These are phyloP conservation scores for Drosophila teissieri DNA, from an alignment of 1,140 invertebrate species.

Conservation along the genomic window DNA sequence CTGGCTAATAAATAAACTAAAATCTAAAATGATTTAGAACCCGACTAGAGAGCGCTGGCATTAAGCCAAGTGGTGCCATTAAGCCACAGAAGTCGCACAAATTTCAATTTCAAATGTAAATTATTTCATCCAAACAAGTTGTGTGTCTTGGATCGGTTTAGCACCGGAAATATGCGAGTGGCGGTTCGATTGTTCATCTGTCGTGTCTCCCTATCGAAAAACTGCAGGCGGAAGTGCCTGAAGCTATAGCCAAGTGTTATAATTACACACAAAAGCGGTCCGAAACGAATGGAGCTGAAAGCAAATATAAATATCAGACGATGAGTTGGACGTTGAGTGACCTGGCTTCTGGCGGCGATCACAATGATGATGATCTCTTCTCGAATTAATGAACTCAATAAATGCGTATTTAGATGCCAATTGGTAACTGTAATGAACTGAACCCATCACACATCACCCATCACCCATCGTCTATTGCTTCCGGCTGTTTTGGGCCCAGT, in stretches of 20 bases:
- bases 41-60: slow-evolving; percentile 25
- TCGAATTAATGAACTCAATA: slow-evolving; percentile 73
- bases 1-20: slow-evolving; percentile 50
- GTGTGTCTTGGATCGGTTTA: not conserved
- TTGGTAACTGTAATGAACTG: slow-evolving; percentile 65
- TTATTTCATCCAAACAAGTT: slow-evolving; percentile 45
- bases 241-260: slow-evolving; percentile 69
- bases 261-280: slow-evolving; percentile 68
- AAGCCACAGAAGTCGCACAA: slow-evolving; percentile 22
- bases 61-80: slow-evolving; percentile 41
- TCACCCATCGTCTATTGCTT: slow-evolving; percentile 18
- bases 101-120: slow-evolving; percentile 75
- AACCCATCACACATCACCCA: not conserved
- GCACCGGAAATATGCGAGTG: slow-evolving; percentile 63
- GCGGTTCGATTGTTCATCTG: slow-evolving; percentile 41
- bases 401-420: slow-evolving; percentile 28
- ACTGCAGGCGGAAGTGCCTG: slow-evolving; percentile 66
- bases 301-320: slow-evolving; percentile 35
- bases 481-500: slow-evolving; percentile 37
- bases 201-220: slow-evolving; percentile 26
- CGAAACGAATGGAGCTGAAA: slow-evolving; percentile 35
- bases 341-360: slow-evolving; percentile 56
- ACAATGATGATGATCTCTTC: slow-evolving; percentile 58
- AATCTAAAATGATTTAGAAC: slow-evolving; percentile 71
- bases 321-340: slow-evolving; percentile 33